Evolutionary conservation across 1,140 invertebrate species (phyloP), one percentile per base, ranked within the genome.

Genomic region (Cydia pomonella): DNA sequence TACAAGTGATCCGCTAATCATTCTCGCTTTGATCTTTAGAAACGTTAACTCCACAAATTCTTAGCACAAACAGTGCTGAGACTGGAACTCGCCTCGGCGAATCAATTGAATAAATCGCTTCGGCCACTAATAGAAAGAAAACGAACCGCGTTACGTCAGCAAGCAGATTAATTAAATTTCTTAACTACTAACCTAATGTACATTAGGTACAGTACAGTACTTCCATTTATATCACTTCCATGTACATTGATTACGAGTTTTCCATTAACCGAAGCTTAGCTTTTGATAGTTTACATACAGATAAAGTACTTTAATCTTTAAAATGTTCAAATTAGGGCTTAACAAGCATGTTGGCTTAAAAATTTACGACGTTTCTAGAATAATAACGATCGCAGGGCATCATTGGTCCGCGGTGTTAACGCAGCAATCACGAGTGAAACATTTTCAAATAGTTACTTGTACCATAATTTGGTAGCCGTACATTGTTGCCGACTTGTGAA

Each of bases 191-290:
- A 85, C 74, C 84, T 81, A 83, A 84, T 79, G 77, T 80, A 84
- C 63, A 18, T 64, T 16, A n/a, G n/a, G n/a, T n/a, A n/a, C n/a
- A n/a, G n/a, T n/a, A n/a, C n/a, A n/a, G n/a, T n/a, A n/a, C 78
- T 88, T 86, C 86, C 87, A 87, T 91, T 90, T 87, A 86, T 86
- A 80, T 82, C 83, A 78, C 80, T 76, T 72, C 82, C 29, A 73
- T 12, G 84, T 89, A 86, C 86, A 91, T 90, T 90, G 91, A 91
- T 92, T 91, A 91, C 89, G 86, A 86, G 84, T 88, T 91, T 91
- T 91, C 89, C 87, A 89, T 91, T 91, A 89, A 83, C 84, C 80
- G 80, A 80, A 91, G 87, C 84, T 83, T 89, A 84, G 81, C 81
- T 87, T 91, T 16, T 44, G 12, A 44, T 13, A 0, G 12, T 44